Base-by-base conservation (phyloP, 2,888 invertebrate genomes). In the Lamellibrachia columna region DNA sequence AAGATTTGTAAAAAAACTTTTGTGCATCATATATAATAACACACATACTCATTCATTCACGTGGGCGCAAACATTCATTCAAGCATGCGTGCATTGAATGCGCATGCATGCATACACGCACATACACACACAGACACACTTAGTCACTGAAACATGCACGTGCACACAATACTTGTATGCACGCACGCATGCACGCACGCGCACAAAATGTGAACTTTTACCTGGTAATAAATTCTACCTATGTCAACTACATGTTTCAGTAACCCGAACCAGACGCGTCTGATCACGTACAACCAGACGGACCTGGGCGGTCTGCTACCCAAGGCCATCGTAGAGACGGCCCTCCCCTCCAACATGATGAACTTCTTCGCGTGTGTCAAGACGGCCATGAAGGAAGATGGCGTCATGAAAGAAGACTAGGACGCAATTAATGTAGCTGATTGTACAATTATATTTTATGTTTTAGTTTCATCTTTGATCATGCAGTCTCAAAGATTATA, bases 271-370 rank as follows among this genome's bases (percentile, higher is more conserved):
- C 95, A 95, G 93, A 96, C 96, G 22, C 95, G 94, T 60, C 93
- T 96, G 93, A 95, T 96, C 92, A 96, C 95, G 93, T 93, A 96
- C 92, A 95, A 96, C 91, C 96, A 96, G 94, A 95, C 96, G 15
- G 96, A 96, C 92, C 95, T 96, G 53, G 95, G 95, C 15, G 96
- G 96, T 2, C 95, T 96, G 95, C 94, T 96, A 40, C 96, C 96
- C 0, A 94, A 95, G 91, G 94, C 95, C 9, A 93, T 96, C 4
- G 95, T 96, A 0, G 96, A 96, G 91, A 94, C 95, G 7, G 96
- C 96, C n/a, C 95, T 96, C 28, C 96, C 96, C 0, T 94, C 95
- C 28, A 96, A 96, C 90, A 96, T 96, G 95, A 92, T 94, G 0
- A 95, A 96, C 22, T 96, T 96, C 94, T 96, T 96, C 94, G 93